Conservation (phyloP, 2,113 vertebrate species). For the Sander lucioperca region DNA sequence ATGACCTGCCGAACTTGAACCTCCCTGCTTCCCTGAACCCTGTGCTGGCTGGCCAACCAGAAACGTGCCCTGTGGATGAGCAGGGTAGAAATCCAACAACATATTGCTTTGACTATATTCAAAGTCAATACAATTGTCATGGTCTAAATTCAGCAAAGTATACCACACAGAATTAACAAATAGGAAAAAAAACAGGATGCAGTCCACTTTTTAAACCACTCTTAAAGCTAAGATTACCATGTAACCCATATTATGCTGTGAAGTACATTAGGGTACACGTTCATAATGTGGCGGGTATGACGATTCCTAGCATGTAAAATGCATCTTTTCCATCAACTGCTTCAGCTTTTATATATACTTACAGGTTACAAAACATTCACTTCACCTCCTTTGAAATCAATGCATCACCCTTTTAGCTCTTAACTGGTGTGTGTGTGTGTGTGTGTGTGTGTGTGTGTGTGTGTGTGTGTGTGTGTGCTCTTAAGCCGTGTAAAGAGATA, state of each 20-base stretch:
- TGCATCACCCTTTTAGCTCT: not conserved
- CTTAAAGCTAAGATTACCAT: not conserved
- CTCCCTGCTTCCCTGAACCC: conserved; percentile 90
- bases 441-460: too few relatives aligned
- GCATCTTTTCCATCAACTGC: not conserved
- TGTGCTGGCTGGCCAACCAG: conserved; percentile 95
- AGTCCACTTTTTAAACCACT: too few relatives aligned
- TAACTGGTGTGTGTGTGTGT: not conserved
- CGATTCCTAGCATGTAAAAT: not conserved
- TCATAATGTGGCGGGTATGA: not conserved
- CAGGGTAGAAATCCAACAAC: not conserved
- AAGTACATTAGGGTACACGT: not conserved
- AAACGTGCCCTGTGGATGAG: conserved; percentile 90
- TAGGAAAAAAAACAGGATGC: not conserved
- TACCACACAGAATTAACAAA: not conserved
- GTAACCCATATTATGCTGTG: not conserved
- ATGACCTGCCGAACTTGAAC: conserved; percentile 86
- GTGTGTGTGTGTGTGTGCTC: not conserved
- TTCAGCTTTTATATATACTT: not conserved
- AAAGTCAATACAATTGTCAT: not conserved
- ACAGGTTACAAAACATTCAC: not conserved
- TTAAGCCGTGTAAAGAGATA: not conserved
- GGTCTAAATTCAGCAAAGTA: not conserved
- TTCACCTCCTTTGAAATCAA: not conserved
- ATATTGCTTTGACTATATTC: not conserved